Percentiles rank a stretch among this genome's conserved stretches.
Evolutionary conservation across 1,140 invertebrate genomes (phyloP).

Genomic region (Subanguina moxae): DNA sequence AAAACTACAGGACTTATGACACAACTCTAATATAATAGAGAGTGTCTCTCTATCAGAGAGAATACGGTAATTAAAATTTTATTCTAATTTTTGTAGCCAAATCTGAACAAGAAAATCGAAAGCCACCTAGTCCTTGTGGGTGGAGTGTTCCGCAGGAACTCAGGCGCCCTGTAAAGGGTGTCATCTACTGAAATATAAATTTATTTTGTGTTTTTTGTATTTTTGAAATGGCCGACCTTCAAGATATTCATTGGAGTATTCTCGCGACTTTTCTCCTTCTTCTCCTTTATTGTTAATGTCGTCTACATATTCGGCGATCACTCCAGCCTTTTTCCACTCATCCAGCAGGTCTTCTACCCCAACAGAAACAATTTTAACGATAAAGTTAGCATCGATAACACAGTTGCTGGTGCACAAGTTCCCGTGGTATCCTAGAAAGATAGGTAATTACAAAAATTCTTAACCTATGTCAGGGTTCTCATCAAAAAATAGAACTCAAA

Average conservation of each 20-base stretch:
- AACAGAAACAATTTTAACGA: constrained; percentile 22
- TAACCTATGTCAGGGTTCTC: too few relatives aligned
- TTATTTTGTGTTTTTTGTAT: background rate
- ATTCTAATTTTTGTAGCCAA: too few relatives aligned
- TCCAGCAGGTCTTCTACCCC: constrained; percentile 21
- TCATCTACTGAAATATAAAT: background rate
- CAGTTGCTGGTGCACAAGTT: constrained; percentile 20
- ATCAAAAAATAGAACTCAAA: too few relatives aligned
- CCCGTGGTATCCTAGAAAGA: constrained; percentile 16
- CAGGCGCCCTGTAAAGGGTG: constrained; percentile 13
- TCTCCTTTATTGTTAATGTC: background rate
- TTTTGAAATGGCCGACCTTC: background rate
- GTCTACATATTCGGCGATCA: constrained; percentile 10
- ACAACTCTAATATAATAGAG: too few relatives aligned
- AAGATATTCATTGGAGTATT: background rate
- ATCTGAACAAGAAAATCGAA: too few relatives aligned
- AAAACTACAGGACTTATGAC: too few relatives aligned
- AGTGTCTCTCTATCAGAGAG: too few relatives aligned
- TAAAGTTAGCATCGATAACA: constrained; percentile 26
- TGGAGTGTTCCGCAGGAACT: constrained; percentile 12
- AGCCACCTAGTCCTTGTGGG: constrained; percentile 9
- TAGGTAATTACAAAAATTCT: too few relatives aligned
- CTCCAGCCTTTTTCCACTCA: constrained; percentile 8
- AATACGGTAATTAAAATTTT: too few relatives aligned
- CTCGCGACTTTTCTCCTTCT: background rate